Evolutionary conservation across 2,113 vertebrate species (phyloP).

Genomic region (Scalopus aquaticus): DNA sequence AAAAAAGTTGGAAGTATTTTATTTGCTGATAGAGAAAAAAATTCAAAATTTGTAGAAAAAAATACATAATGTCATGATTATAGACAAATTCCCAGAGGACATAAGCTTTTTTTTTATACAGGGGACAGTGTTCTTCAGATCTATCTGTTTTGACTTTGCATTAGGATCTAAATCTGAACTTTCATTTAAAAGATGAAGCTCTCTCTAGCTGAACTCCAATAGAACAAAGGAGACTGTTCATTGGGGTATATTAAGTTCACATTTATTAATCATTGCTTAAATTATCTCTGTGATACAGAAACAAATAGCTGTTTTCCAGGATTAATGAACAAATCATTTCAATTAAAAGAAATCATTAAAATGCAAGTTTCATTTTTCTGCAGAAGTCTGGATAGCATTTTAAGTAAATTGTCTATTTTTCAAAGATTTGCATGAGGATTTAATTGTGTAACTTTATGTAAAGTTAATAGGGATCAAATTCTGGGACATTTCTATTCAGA

Average conservation of each 20-base stretch:
- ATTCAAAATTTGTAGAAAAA: neutral
- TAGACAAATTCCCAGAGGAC: neutral
- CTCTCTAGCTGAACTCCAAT: neutral
- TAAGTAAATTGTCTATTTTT: neutral
- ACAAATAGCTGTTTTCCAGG: slow-evolving; percentile 36
- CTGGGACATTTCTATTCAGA: neutral
- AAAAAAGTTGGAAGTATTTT: neutral
- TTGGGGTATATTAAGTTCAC: neutral
- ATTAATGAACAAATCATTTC: slow-evolving; percentile 60
- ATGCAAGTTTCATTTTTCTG: slow-evolving; percentile 19
- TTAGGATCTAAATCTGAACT: neutral
- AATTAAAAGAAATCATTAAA: slow-evolving; percentile 50
- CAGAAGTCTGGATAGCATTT: neutral
- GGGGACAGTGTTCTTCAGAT: neutral
- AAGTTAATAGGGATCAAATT: neutral
- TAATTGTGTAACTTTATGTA: neutral
- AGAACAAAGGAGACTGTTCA: neutral
- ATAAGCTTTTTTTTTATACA: neutral
- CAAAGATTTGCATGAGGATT: neutral
- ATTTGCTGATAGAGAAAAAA: neutral
- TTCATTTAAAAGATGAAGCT: slow-evolving; percentile 7
- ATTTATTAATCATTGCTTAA: slow-evolving; percentile 46
- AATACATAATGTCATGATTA: neutral
- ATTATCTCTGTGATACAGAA: slow-evolving; percentile 21
- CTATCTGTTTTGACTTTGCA: neutral